Evolutionary conservation across 2,113 vertebrate species (phyloP), one percentile per base, ranked within the genome.

Genomic region (Odontophorus gujanensis): DNA sequence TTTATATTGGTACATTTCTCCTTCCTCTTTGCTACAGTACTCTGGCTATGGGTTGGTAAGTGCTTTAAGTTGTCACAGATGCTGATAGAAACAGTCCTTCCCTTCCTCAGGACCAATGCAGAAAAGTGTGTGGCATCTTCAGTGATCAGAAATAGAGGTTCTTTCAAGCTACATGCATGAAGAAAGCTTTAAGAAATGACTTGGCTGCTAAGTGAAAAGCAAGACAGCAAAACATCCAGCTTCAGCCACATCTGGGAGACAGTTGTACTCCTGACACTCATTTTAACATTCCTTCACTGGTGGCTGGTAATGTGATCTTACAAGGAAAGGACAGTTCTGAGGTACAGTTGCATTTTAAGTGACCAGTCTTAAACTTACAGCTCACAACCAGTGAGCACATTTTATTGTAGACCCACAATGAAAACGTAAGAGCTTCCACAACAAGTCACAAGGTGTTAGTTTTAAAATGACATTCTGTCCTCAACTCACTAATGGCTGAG

Each of bases 361-460:
- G 63, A 30, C 82, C 75, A 51, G 8, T 63, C 32, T 21, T 69
- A 24, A 24, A 15, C 43, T 68, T 74, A 12, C 1, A 26, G 47
- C 30, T n/a, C 25, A 13, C 66, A 36, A 12, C 83, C 45, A 59
- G 25, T 55, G 69, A 89, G 40, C 14, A 7, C 7, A 8, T 71
- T 71, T 85, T 81, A 55, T 57, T 87, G 59, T 47, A 74, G 75
- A 21, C 30, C 45, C 45, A 34, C 48, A 81, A 6, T 40, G 73
- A 81, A 74, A 94, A 84, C 69, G 30, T 57, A 58, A 65, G 48
- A 90, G 38, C 32, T 91, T 62, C 59, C 68, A 67, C 0, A 0
- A 20, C 76, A 84, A 81, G 34, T 83, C 81, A 91, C 38, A 42
- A 77, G 59, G 72, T 95, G 55, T 91, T 92, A 45, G 55, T 93